Evolutionary conservation across 2,113 vertebrate species (phyloP).

Genomic region (Notiomystis cincta): DNA sequence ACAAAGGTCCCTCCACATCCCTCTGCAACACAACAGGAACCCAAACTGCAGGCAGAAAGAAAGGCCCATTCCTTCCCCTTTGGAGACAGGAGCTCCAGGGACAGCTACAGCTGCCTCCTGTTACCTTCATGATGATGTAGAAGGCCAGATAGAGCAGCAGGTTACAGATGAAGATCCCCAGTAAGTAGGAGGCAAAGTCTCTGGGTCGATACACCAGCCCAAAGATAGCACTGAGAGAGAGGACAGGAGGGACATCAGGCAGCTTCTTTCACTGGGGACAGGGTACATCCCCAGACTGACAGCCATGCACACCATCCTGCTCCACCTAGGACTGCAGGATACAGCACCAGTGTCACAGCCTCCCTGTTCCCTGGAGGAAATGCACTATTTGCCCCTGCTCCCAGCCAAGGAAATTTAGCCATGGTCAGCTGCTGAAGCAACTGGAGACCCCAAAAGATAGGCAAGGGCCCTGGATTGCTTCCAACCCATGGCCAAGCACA

Average conservation of each 20-base stretch:
- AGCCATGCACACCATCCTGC: neutral
- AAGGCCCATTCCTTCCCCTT: neutral
- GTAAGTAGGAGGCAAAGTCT: slow-evolving; percentile 80
- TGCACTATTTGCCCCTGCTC: neutral
- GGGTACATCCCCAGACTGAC: neutral
- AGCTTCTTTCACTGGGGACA: neutral
- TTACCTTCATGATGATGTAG: slow-evolving; percentile 86
- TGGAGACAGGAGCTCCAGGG: neutral
- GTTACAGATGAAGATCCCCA: slow-evolving; percentile 82
- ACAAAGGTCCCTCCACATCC: neutral
- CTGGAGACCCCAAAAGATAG: neutral
- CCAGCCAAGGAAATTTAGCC: neutral
- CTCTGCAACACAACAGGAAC: neutral
- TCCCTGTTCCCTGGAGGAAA: neutral
- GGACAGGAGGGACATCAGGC: neutral
- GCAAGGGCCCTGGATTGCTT: neutral
- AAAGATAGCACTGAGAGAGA: slow-evolving; percentile 70
- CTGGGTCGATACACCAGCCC: slow-evolving; percentile 75
- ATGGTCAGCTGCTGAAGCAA: neutral
- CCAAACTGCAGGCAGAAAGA: neutral
- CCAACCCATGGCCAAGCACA: neutral
- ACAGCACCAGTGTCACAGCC: neutral
- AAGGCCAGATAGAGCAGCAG: slow-evolving; percentile 81
- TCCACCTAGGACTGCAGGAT: accelerated
- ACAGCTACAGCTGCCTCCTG: neutral